Evolutionary conservation across 2,797 vertebrate genomes (phyloP).

Genomic region (Sebastolobus alascanus): DNA sequence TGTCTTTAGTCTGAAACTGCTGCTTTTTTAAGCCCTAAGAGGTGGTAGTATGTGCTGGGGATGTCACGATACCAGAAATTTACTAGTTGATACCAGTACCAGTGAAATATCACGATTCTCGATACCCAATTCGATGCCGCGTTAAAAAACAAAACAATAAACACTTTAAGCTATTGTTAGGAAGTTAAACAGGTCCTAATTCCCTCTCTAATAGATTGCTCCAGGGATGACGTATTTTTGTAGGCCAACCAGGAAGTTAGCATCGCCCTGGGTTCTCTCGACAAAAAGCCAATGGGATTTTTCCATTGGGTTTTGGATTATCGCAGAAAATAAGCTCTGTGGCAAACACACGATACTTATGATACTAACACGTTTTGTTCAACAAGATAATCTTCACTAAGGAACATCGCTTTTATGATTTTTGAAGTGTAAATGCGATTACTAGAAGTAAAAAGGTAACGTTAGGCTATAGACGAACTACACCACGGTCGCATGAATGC

Average conservation of each 20-base stretch:
- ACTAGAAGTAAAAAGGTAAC: too few species aligned
- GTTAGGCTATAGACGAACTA: too few species aligned
- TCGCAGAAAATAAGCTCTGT: too few species aligned
- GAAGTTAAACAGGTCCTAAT: not conserved
- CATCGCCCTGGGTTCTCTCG: not conserved
- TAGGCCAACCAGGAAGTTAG: not conserved
- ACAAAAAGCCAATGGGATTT: too few species aligned
- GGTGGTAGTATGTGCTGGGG: not conserved
- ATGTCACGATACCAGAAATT: not conserved
- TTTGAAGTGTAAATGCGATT: too few species aligned
- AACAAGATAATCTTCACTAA: too few species aligned
- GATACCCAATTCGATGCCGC: not conserved
- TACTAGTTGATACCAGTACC: not conserved
- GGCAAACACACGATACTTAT: too few species aligned
- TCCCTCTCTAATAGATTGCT: not conserved
- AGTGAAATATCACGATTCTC: not conserved
- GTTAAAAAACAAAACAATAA: not conserved
- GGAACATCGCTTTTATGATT: too few species aligned
- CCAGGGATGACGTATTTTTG: rapidly evolving
- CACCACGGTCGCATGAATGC: too few species aligned
- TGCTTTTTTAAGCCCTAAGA: not conserved
- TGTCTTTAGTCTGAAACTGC: not conserved
- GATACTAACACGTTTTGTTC: too few species aligned
- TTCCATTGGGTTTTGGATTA: too few species aligned
- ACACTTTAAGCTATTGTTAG: rapidly evolving